Conservation (phyloP, 2,113 vertebrate genomes). For the Lynx canadensis region DNA sequence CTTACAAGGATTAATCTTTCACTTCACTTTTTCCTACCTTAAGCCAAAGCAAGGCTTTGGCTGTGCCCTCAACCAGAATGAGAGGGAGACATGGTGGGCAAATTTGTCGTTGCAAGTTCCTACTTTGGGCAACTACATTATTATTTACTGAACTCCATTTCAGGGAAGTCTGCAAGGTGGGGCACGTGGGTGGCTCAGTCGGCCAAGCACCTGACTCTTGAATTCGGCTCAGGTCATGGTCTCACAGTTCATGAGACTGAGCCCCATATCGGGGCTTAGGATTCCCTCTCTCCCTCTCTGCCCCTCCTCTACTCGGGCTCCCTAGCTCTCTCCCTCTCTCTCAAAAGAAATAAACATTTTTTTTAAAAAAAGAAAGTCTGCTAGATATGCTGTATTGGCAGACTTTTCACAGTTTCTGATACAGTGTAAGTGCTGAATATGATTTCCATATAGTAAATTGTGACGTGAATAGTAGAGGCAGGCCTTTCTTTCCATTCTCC, state of each 20-base stretch:
- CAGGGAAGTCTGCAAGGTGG: not conserved
- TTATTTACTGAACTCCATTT: conserved; percentile 9
- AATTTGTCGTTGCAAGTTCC: not conserved
- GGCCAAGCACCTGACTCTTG: too few species aligned
- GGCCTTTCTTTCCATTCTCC: not conserved
- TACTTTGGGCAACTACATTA: not conserved
- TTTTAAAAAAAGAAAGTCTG: not conserved
- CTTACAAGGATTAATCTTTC: not conserved
- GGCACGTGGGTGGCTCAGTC: too few species aligned
- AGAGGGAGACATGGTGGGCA: not conserved
- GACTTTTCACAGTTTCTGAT: not conserved
- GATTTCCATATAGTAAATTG: not conserved
- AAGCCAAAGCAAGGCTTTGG: not conserved
- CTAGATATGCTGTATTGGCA: not conserved
- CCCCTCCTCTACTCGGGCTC: too few species aligned
- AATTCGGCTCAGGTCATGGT: too few species aligned
- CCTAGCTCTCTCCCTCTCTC: too few species aligned
- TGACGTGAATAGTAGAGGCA: not conserved
- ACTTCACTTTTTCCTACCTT: not conserved
- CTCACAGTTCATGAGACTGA: too few species aligned
- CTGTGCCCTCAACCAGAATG: not conserved
- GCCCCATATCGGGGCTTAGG: too few species aligned
- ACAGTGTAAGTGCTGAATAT: not conserved
- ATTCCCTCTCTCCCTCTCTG: too few species aligned
- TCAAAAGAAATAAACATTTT: too few species aligned